Conservation (phyloP, 2,113 vertebrate genomes). For the Nettapus auritus region DNA sequence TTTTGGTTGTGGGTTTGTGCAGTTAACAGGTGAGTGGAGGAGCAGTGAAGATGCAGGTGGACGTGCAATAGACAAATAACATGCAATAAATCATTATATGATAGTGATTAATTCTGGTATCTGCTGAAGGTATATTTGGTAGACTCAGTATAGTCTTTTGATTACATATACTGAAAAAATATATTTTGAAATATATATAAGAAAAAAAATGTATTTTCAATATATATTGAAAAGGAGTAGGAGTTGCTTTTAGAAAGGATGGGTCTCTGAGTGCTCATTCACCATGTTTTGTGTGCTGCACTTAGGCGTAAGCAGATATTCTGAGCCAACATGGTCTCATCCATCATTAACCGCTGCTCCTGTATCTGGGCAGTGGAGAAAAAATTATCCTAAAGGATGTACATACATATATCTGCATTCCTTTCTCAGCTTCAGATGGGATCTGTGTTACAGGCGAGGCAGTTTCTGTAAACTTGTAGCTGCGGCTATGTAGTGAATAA, state of each 20-base stretch:
- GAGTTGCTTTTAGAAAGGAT: background rate
- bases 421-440: background rate
- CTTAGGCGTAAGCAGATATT: background rate
- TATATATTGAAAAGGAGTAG: background rate
- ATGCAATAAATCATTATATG: background rate
- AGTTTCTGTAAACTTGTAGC: constrained; percentile 19
- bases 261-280: background rate
- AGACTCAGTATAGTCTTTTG: background rate
- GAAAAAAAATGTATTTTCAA: too few relatives aligned
- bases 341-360: background rate
- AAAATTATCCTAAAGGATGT: background rate
- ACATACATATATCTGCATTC: background rate
- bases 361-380: background rate
- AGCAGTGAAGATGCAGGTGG: background rate
- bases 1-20: background rate
- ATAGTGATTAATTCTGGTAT: background rate
- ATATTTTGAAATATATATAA: too few relatives aligned
- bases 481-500: constrained; percentile 16
- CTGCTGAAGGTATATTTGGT: background rate
- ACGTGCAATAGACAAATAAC: background rate
- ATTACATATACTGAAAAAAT: too few relatives aligned
- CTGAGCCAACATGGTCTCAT: background rate
- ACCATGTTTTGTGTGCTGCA: background rate
- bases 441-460: background rate
- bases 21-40: background rate